Conservation (phyloP, 2,888 invertebrate genomes). For the Entomobrya proxima region DNA sequence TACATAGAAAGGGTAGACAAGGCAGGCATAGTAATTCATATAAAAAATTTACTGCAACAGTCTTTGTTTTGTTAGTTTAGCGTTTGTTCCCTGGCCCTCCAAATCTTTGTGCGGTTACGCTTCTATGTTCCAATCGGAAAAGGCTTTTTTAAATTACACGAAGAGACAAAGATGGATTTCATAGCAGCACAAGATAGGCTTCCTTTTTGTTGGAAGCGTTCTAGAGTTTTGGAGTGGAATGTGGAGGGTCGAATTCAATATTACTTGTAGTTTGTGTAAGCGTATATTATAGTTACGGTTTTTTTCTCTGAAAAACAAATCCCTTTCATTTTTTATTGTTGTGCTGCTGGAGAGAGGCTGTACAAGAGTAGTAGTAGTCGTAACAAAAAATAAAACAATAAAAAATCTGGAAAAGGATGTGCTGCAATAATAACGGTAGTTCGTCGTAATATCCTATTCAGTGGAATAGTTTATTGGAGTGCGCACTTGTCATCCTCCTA, state of each 20-base stretch:
- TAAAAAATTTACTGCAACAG: slow-evolving; percentile 4
- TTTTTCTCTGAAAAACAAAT: slow-evolving; percentile 28
- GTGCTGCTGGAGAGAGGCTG: background rate
- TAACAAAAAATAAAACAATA: background rate
- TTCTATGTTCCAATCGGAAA: background rate
- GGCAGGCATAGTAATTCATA: background rate
- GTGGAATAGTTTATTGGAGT: slow-evolving; percentile 4
- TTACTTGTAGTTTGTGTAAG: background rate
- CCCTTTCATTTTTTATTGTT: background rate
- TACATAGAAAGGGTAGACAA: background rate
- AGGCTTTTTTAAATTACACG: slow-evolving; percentile 2
- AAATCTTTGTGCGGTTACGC: slow-evolving; percentile 19
- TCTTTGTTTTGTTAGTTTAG: background rate
- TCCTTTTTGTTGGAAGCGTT: background rate
- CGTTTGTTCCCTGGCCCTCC: background rate
- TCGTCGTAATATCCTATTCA: background rate
- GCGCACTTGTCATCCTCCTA: slow-evolving; percentile 5
- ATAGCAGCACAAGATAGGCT: too few species aligned
- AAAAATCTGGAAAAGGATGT: slow-evolving; percentile 24
- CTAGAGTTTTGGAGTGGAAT: too few species aligned
- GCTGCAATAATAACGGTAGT: slow-evolving; percentile 8
- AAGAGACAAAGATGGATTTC: slow-evolving; percentile 38
- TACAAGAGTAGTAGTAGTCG: background rate
- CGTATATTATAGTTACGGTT: background rate
- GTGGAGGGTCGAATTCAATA: slow-evolving; percentile 7